Evolutionary conservation across 1,140 invertebrate species (phyloP), one percentile per base, ranked within the genome.

Genomic region (Orchesella cincta): DNA sequence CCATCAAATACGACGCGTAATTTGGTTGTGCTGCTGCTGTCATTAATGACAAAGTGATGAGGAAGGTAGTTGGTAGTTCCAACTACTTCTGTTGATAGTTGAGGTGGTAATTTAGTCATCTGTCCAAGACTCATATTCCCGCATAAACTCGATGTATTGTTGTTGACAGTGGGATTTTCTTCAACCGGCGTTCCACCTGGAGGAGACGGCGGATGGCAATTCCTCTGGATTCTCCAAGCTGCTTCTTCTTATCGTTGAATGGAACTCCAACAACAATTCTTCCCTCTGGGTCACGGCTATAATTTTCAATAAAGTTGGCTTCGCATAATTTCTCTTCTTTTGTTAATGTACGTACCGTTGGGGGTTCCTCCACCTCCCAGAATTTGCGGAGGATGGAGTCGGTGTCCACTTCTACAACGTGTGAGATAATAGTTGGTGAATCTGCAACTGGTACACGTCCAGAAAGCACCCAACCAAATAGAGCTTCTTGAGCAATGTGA

Each of bases 1-100:
- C 72, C 83, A 73, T 84, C 80, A 73, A 83, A 84, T 0, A 84
- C 83, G 0, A 83, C 74, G 0, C 84, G 75, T 0, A 83, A 1
- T 62, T 81, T 81, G 1, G 82, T 83, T 0, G 81, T 81, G 0
- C 29, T 64, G 28, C 76, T 83, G 0, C 78, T 35, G 73, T 78
- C 77, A 8, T 81, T 81, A 5, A 83, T 80, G 0, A 84, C 83
- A 1, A 81, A 73, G 20, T 82, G 81, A 76, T 84, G 84, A 16
- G 82, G 82, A 16, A 83, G 34, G 73, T 83, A 84, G 20, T 76
- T 79, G 5, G 78, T 77, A 26, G 8, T 31, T 36, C 62, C 39
- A 36, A 73, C 23, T 36, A n/a, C 39, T 16, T 51, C 39, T 16
- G 34, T 12, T 51, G 36, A 2, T 5, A 5, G 12, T 20, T 2